Conservation (phyloP, 2,888 invertebrate species). For the Spicauda simplicius region DNA sequence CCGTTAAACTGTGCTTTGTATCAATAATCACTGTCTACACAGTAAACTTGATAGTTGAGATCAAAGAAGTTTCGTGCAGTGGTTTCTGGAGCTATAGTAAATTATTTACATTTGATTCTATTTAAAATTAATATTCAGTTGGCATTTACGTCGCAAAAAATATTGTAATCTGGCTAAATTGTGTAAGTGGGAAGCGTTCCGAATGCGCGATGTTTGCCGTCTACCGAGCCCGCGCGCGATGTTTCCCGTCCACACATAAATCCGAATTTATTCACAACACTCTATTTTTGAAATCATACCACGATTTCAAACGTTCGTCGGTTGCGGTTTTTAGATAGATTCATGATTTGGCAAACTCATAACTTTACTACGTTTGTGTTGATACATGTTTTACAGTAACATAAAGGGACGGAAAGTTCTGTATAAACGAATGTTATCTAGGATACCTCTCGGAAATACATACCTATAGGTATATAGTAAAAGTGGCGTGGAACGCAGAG, state of each 20-base stretch:
- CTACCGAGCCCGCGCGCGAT: neutral
- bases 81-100: slow-evolving; percentile 8
- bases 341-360: slow-evolving; percentile 20
- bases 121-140: slow-evolving; percentile 6
- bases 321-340: slow-evolving; percentile 9
- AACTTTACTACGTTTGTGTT: slow-evolving; percentile 2
- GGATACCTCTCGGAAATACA: too few species aligned
- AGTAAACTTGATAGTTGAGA: slow-evolving; percentile 22
- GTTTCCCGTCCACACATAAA: slow-evolving; percentile 18
- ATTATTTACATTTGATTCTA: slow-evolving; percentile 19
- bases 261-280: slow-evolving; percentile 30
- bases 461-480: too few species aligned
- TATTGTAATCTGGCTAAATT: slow-evolving; percentile 16
- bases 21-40: slow-evolving; percentile 25
- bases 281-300: slow-evolving; percentile 28
- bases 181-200: neutral
- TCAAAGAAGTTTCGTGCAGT: slow-evolving; percentile 16
- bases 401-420: neutral
- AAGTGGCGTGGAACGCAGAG: too few species aligned
- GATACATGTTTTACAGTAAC: neutral
- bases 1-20: slow-evolving; percentile 23
- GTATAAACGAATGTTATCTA: too few species aligned
- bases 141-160: slow-evolving; percentile 15
- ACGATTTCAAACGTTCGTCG: neutral
- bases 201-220: neutral